These are phyloP conservation scores for Panurus biarmicus DNA, from an alignment of 2,113 vertebrate genomes.

Conservation along the genomic window DNA sequence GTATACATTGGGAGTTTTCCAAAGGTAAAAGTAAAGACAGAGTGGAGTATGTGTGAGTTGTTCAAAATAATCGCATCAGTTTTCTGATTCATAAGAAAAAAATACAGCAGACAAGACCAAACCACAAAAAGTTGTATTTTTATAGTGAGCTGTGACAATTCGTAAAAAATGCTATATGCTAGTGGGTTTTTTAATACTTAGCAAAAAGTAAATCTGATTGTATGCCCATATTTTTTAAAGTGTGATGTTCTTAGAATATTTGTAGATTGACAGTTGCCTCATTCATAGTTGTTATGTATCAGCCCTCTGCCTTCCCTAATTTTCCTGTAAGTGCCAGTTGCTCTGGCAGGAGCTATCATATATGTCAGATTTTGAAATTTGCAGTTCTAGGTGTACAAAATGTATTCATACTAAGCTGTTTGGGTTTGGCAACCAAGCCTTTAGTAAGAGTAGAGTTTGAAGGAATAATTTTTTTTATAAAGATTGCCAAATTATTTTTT, in stretches of 20 bases:
- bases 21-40: not conserved
- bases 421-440: not conserved
- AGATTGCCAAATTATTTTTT: not conserved
- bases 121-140: not conserved
- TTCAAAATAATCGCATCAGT: not conserved
- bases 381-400: not conserved
- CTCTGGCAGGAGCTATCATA: not conserved
- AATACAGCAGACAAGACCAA: not conserved
- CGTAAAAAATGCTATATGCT: not conserved
- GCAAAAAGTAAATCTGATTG: not conserved
- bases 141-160: not conserved
- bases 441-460: not conserved
- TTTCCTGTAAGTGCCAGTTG: not conserved
- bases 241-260: not conserved
- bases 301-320: not conserved
- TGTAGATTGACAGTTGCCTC: not conserved
- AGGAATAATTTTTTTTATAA: not conserved
- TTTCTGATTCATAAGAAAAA: not conserved
- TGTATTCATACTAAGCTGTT: not conserved
- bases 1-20: not conserved
- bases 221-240: not conserved
- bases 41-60: not conserved
- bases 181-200: not conserved
- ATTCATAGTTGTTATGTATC: not conserved
- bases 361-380: not conserved